Base-by-base conservation (phyloP, 1,140 invertebrate species). In the Latrodectus geometricus region DNA sequence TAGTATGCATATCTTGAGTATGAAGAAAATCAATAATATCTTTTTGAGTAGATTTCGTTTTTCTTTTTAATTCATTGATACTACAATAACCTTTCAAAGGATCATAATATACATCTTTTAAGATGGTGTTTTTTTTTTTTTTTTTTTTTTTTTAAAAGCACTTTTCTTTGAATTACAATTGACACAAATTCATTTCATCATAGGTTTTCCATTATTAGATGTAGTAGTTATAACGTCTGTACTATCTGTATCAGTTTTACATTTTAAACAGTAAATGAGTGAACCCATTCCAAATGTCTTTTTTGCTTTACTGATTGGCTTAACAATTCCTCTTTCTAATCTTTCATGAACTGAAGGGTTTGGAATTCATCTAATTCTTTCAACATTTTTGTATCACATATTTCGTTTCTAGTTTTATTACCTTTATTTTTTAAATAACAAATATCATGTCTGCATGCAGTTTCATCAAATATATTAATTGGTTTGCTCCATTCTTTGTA, bases 341-440 rank as follows among this genome's bases (percentile, higher is more conserved):
- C 15, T 35, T 86, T 85, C 54, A 0, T 73, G 8, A 20, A 85
- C 23, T 3, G 73, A 61, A 8, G 73, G 83, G n/a, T 85, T 75
- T 11, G 4, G 20, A 68, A 85, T 85, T 0, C 61, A 76, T 75
- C 70, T 49, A 74, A 52, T 15, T 78, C 74, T 56, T 70, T 4
- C 12, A 78, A 15, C 75, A 92, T 89, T 79, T 89, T 50, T 86
- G 89, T 88, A 90, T 92, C 91, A 56, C 65, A 79, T 9, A 91
- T 92, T 86, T 88, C 79, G 87, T 92, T 89, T 89, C 92, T 88
- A 4, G 14, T 70, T 21, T 77, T 92, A 92, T 52, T 90, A n/a
- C n/a, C n/a, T n/a, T n/a, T n/a, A n/a, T n/a, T n/a, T n/a, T n/a
- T n/a, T n/a, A n/a, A n/a, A n/a, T n/a, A n/a, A n/a, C n/a, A n/a